A percentile compares a stretch with the other conserved stretches of the same genome.
phyloP scores from a whole-genome alignment of 2,113 vertebrate species.

The Rhynchomys soricoides region DNA sequence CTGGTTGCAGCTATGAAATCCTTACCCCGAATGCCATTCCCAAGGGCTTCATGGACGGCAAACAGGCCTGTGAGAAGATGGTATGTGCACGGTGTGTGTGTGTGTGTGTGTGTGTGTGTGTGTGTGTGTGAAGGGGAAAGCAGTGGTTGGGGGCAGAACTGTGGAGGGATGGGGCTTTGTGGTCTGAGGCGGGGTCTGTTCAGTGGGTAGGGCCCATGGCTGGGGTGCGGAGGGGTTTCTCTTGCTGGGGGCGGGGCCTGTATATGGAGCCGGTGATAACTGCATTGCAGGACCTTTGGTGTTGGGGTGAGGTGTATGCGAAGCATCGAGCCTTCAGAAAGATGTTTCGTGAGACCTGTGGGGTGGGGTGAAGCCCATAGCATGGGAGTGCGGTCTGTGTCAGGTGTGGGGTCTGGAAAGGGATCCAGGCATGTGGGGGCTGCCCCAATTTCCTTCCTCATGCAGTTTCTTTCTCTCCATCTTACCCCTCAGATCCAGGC shows the following conservation, averaged over 20 bases:
- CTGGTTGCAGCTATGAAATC: conserved; percentile 91
- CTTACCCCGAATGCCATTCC: conserved; percentile 95
- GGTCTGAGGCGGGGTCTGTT: background rate
- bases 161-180: background rate
- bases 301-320: background rate
- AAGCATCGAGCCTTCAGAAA: background rate
- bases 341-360: background rate
- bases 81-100: no score
- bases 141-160: rapidly evolving
- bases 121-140: no score
- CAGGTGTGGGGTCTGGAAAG: background rate
- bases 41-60: conserved; percentile 96
- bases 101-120: no score
- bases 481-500: conserved; percentile 87
- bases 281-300: background rate
- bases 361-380: background rate
- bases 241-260: background rate
- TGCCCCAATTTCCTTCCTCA: background rate
- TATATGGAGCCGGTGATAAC: background rate
- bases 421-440: background rate
- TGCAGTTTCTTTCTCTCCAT: no score
- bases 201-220: background rate
- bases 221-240: background rate
- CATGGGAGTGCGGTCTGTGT: background rate
- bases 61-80: conserved; percentile 95